Evolutionary conservation across 2,113 vertebrate species (phyloP), one percentile per base, ranked within the genome.

Genomic region (Cynocephalus volans): DNA sequence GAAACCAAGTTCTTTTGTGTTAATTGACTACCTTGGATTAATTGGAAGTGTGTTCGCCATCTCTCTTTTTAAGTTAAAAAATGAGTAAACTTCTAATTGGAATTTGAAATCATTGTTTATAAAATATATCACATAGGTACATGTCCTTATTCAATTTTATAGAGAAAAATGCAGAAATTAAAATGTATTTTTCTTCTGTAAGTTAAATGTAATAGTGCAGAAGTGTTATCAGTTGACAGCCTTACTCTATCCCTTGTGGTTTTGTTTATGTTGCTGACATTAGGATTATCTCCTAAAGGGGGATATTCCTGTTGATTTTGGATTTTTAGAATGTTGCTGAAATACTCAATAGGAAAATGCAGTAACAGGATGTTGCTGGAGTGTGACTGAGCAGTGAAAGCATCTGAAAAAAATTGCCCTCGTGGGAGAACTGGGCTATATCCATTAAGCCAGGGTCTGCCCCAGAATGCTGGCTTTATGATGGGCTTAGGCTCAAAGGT

Each of bases 371-470:
- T 41, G 48, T 93, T 83, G 97, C 69, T 76, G 31, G 72, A n/a
- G 60, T 10, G 0, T 95, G 95, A 80, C 77, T 54, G 88, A 88
- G 84, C 87, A 65, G 7, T 65, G 64, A 94, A 95, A 95, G 80
- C n/a, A 76, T 77, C 17, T 67, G 73, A 72, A n/a, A 90, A 94
- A 41, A 58, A 88, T 87, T 77, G 76, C 93, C 33, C 87, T 67
- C 70, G 0, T 93, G 95, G 23, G 96, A 93, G 19, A 28, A 36
- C 58, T 97, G 77, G 88, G 72, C 52, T 24, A 0, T 2, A 2
- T 96, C 79, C 96, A 88, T 96, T 93, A 95, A 96, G 58, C 85
- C 41, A 54, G 77, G 28, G 81, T 95, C 67, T 0, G 0, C 93
- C 96, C 90, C 26, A 80, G 93, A 92, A 88, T 79, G 69, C 56